These are phyloP conservation scores for Dascillus cervinus DNA, from an alignment of 2,888 invertebrate genomes.

Conservation along the genomic window DNA sequence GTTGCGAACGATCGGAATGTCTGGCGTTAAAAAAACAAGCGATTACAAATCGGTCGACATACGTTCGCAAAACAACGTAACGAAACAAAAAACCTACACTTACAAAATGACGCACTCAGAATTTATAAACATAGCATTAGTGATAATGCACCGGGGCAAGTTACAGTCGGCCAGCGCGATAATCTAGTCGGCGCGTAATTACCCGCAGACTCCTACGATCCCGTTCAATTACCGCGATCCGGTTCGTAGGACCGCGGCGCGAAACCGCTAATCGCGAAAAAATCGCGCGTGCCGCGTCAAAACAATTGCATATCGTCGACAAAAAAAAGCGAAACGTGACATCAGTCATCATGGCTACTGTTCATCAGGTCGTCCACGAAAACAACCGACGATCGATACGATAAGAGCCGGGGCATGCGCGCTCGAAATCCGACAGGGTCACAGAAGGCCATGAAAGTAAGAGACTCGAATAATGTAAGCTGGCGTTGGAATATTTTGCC, in stretches of 20 bases:
- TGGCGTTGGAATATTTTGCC: constrained; percentile 10
- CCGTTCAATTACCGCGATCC: no score
- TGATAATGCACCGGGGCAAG: constrained; percentile 15
- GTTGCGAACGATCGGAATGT: no score
- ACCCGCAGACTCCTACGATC: neutral
- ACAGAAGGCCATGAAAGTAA: constrained; percentile 18
- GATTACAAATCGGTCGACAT: no score
- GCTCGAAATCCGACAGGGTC: constrained; percentile 17
- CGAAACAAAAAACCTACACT: constrained; percentile 12
- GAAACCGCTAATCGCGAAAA: no score
- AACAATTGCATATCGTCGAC: no score
- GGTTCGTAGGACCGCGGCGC: neutral
- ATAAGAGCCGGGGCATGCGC: constrained; percentile 20
- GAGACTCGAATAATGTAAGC: constrained; percentile 6
- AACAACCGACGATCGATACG: constrained; percentile 25
- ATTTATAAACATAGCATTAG: constrained; percentile 19
- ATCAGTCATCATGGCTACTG: neutral
- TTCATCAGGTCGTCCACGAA: constrained; percentile 19
- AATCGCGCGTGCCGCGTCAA: no score
- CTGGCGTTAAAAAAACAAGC: no score
- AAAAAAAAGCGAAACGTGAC: neutral
- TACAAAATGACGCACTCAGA: constrained; percentile 20
- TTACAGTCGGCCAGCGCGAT: constrained; percentile 15
- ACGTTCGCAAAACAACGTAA: no score
- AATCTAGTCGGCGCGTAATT: neutral